These are phyloP conservation scores for Cyclina sinensis DNA, from an alignment of 1,140 invertebrate genomes.

Conservation along the genomic window DNA sequence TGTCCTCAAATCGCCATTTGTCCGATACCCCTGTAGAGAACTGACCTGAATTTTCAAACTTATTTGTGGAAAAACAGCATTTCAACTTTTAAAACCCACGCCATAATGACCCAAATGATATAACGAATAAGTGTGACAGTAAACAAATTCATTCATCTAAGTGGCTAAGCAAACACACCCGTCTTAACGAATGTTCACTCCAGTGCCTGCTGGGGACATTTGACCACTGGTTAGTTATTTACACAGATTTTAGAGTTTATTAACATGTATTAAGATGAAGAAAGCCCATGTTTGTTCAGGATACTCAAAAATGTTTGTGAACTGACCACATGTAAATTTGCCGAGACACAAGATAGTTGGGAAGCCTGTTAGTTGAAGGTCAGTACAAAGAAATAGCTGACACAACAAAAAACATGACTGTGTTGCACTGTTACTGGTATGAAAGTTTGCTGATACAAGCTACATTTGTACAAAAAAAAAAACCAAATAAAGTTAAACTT, in stretches of 20 bases:
- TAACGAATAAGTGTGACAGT: background rate
- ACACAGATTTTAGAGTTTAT: background rate
- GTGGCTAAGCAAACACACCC: background rate
- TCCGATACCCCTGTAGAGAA: background rate
- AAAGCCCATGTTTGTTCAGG: background rate
- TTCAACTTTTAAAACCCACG: background rate
- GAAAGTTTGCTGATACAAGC: too few relatives aligned
- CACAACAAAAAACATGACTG: background rate
- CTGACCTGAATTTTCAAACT: background rate
- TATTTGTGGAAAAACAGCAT: background rate
- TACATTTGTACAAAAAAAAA: too few relatives aligned
- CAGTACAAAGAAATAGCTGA: background rate
- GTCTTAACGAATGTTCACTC: background rate
- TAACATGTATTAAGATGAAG: conserved; percentile 7
- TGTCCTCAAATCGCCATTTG: background rate
- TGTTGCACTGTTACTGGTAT: background rate
- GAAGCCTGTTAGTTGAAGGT: background rate
- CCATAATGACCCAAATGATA: conserved; percentile 4
- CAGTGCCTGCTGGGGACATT: conserved; percentile 18
- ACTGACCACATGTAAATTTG: conserved; percentile 35
- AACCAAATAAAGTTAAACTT: too few relatives aligned
- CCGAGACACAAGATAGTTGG: background rate
- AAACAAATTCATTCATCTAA: conserved; percentile 17
- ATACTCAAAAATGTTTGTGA: background rate
- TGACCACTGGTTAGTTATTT: conserved; percentile 27